Conservation (phyloP, 1,140 invertebrate genomes). For the Doryteuthis pealeii region DNA sequence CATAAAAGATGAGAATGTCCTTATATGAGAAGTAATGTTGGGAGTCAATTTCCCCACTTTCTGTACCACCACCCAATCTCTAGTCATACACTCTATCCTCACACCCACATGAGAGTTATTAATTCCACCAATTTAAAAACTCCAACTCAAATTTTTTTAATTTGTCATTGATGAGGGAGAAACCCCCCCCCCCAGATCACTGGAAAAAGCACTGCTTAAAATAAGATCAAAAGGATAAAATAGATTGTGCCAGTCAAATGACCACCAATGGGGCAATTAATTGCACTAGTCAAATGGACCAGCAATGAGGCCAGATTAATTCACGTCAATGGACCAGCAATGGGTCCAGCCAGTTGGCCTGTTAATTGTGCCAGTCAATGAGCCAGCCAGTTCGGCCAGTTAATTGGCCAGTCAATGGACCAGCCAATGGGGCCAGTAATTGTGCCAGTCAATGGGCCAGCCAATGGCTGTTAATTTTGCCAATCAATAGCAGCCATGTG, state of each 20-base stretch:
- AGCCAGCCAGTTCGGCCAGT: constrained; percentile 9
- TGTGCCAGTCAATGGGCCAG: constrained; percentile 2
- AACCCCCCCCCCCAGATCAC: not conserved
- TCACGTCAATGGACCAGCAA: constrained; percentile 1
- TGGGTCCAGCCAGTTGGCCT: constrained; percentile 11
- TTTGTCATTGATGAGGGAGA: not conserved
- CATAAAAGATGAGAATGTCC: too few species aligned
- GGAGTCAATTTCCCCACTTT: too few species aligned
- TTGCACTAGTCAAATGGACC: constrained; percentile 6
- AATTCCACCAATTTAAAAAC: too few species aligned
- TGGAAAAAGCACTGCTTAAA: constrained; percentile 13
- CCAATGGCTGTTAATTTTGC: too few species aligned
- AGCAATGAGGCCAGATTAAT: constrained; percentile 13
- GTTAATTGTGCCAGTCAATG: constrained; percentile 9
- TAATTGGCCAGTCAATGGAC: not conserved
- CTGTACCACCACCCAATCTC: too few species aligned
- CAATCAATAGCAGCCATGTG: too few species aligned
- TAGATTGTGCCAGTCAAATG: constrained; percentile 5
- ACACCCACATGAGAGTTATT: too few species aligned
- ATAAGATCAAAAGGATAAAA: constrained; percentile 10
- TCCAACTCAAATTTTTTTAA: too few species aligned
- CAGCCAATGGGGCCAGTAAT: constrained; percentile 11
- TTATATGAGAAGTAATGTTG: too few species aligned
- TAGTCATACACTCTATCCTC: too few species aligned
- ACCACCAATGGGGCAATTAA: constrained; percentile 17